A percentile compares a stretch with the other conserved stretches of the same genome.
These are phyloP conservation scores for Cheilosia vernalis DNA, from an alignment of 2,888 invertebrate genomes.

Conservation along the genomic window DNA sequence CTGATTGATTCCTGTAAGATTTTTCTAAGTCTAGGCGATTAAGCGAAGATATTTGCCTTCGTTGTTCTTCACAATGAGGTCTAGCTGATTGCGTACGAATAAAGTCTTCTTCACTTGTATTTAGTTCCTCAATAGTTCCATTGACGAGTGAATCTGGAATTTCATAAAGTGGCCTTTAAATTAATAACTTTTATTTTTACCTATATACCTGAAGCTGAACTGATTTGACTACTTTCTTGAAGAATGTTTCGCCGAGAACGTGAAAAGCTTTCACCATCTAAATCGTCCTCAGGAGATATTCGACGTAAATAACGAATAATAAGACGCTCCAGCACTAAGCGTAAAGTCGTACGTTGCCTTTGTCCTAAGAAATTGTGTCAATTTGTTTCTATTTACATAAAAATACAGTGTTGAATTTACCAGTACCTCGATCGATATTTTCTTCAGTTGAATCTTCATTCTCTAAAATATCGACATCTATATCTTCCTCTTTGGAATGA, in stretches of 20 bases:
- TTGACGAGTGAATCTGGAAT: slow-evolving; percentile 1
- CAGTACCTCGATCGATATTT: slow-evolving; percentile 1
- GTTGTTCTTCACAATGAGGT: slow-evolving; percentile 61
- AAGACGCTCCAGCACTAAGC: slow-evolving; percentile 76
- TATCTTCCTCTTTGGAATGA: slow-evolving; percentile 65
- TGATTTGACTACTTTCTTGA: background rate
- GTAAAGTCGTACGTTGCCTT: slow-evolving; percentile 73
- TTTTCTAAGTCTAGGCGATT: slow-evolving; percentile 76
- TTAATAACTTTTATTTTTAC: background rate
- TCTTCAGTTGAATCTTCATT: slow-evolving; percentile 20
- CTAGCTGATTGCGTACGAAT: slow-evolving; percentile 50
- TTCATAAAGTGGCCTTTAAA: background rate
- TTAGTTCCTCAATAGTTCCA: slow-evolving; percentile 35
- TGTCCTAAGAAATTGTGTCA: slow-evolving; percentile 38
- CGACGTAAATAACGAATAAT: slow-evolving; percentile 77
- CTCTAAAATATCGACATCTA: slow-evolving; percentile 52
- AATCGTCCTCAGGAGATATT: slow-evolving; percentile 75
- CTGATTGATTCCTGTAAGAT: slow-evolving; percentile 75
- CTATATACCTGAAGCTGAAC: slow-evolving; percentile 10
- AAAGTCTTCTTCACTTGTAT: slow-evolving; percentile 40
- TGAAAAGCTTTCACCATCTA: slow-evolving; percentile 55
- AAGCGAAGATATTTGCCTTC: slow-evolving; percentile 76
- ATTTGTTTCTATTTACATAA: background rate
- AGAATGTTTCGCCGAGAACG: slow-evolving; percentile 44
- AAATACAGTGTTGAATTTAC: background rate